Conservation (phyloP, 2,888 invertebrate genomes). For the Myopa testacea region DNA sequence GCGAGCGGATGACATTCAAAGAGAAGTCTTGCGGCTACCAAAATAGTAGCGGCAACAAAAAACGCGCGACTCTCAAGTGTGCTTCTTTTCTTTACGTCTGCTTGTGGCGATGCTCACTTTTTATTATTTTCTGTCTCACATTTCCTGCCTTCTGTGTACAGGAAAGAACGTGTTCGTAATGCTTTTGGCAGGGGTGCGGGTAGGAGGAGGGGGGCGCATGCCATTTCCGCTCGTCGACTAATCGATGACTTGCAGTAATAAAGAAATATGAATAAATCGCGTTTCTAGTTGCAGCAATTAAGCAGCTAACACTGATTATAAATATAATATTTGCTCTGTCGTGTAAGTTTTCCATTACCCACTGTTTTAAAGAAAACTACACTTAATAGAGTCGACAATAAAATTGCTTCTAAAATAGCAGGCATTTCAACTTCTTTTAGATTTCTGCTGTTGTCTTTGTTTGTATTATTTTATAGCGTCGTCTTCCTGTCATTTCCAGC, state of each 20-base stretch:
- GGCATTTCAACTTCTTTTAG: background rate
- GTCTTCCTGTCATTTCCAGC: slow-evolving; percentile 20
- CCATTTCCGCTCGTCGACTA: slow-evolving; percentile 37
- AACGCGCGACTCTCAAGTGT: slow-evolving; percentile 18
- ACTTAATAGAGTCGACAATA: no score
- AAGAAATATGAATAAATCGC: background rate
- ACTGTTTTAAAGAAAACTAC: no score
- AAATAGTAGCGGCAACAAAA: slow-evolving; percentile 9
- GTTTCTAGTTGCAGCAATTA: background rate
- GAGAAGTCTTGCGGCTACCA: slow-evolving; percentile 24
- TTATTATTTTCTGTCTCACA: slow-evolving; percentile 31
- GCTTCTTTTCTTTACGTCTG: background rate
- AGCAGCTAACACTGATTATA: background rate
- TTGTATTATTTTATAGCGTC: background rate
- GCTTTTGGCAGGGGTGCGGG: slow-evolving; percentile 22
- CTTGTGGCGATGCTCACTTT: background rate
- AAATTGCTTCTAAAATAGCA: no score
- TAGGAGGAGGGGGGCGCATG: slow-evolving; percentile 37
- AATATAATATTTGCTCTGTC: background rate
- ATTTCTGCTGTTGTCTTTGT: background rate
- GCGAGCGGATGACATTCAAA: slow-evolving; percentile 28
- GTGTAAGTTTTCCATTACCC: no score
- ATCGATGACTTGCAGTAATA: slow-evolving; percentile 3
- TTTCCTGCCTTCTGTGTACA: slow-evolving; percentile 38
- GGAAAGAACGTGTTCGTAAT: slow-evolving; percentile 2